Evolutionary conservation across 2,113 vertebrate genomes (phyloP).

Genomic region (Bothrops jararaca): DNA sequence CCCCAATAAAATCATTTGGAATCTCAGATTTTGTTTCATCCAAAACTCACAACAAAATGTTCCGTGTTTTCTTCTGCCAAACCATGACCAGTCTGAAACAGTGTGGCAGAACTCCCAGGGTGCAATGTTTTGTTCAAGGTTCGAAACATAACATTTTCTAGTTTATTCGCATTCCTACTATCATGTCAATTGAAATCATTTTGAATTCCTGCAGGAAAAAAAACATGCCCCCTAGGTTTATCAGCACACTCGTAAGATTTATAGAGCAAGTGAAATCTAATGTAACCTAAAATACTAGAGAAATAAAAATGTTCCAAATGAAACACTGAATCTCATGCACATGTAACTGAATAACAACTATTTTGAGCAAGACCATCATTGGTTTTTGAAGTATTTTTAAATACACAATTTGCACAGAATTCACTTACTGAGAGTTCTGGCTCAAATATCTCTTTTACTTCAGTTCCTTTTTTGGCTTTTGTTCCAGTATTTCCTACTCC

Average conservation of each 20-base stretch:
- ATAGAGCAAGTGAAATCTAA: neutral
- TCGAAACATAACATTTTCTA: neutral
- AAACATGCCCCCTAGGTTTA: neutral
- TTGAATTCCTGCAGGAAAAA: neutral
- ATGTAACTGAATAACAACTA: neutral
- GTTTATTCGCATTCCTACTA: neutral
- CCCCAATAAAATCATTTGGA: neutral
- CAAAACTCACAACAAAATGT: neutral
- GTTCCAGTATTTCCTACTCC: constrained; percentile 64
- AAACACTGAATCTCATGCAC: neutral
- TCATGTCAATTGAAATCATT: neutral
- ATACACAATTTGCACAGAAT: neutral
- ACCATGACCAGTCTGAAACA: neutral
- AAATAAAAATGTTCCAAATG: neutral
- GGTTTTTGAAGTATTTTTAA: neutral
- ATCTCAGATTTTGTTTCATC: neutral
- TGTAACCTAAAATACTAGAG: neutral
- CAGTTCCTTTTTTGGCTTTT: constrained; percentile 83
- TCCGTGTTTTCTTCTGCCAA: neutral
- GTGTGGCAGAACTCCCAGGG: neutral
- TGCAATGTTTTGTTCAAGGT: neutral
- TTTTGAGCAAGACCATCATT: neutral
- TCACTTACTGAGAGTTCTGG: constrained; percentile 86
- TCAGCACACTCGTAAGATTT: neutral
- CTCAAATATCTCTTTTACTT: constrained; percentile 84